Base-by-base conservation (phyloP, 2,113 vertebrate species). In the Toxostoma redivivum region DNA sequence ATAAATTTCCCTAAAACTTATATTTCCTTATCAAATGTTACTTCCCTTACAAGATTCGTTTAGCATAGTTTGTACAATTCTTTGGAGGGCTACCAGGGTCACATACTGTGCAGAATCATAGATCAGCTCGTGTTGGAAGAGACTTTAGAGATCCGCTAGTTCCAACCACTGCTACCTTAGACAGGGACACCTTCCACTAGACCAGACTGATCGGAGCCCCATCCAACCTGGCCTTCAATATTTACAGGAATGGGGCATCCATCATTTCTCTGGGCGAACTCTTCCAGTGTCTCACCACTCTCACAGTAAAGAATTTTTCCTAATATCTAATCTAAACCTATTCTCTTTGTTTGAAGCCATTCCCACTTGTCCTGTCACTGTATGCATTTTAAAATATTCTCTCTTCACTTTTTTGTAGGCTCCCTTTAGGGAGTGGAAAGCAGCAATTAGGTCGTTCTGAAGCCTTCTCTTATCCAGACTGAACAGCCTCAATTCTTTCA, bases 51-150 rank as follows among this genome's bases (percentile, higher is more conserved):
- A 62, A 57, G 27, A 30, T 6, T 71, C 51, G 23, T 82, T 72
- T 61, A 25, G 44, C 4, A 2, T 45, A 73, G 31, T 37, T 90
- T 47, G 45, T 73, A 28, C 33, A 38, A 9, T 16, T 27, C 77
- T 86, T 64, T 78, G 8, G 47, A 64, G 23, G 60, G n/a, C 71
- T 66, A 47, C 24, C 10, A 37, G 35, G 2, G 18, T 87, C 48
- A 4, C 22, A 14, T 88, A 57, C 35, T 51, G 28, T 74, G 44
- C 28, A 78, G 60, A 56, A 28, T 70, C 35, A 31, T 54, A 17
- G 22, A 50, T 24, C 19, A 2, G 12, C 27, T 83, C 0, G 0
- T 40, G 8, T 56, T 69, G 35, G 54, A 56, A 48, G 35, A 3
- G 40, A 62, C 25, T 31, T 40, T 61, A 23, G 42, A 31, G 25